phyloP scores from a whole-genome alignment of 2,113 vertebrate species.

The Megaceryle maxima region DNA sequence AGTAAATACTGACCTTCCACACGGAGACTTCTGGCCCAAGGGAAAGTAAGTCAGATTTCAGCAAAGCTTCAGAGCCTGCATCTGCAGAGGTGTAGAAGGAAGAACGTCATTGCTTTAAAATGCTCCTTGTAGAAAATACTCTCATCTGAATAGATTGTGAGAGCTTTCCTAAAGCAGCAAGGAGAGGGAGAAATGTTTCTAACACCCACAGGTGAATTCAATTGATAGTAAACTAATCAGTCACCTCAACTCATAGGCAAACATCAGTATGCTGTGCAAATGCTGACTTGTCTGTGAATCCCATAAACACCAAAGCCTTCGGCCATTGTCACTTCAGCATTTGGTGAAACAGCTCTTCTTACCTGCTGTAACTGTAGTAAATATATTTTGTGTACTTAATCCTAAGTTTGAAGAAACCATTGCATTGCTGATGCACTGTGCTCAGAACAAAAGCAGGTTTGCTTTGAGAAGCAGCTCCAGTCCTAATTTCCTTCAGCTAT shows the following conservation, averaged over 20 bases:
- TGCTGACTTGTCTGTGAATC: neutral
- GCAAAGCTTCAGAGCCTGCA: neutral
- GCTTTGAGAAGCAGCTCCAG: neutral
- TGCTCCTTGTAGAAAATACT: neutral
- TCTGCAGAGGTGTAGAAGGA: neutral
- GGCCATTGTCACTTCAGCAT: neutral
- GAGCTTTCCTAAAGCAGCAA: neutral
- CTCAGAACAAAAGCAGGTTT: neutral
- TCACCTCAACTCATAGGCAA: slow-evolving; percentile 16
- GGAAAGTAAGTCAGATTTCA: neutral
- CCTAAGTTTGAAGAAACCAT: neutral
- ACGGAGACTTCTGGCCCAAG: neutral
- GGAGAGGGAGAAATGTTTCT: slow-evolving; percentile 10
- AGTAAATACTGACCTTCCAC: neutral
- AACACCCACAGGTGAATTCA: slow-evolving; percentile 23
- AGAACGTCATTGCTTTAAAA: neutral
- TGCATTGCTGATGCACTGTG: neutral
- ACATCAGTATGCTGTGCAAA: neutral
- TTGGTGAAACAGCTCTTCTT: neutral
- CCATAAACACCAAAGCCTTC: neutral
- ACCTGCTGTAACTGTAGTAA: neutral
- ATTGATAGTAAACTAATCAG: slow-evolving; percentile 56
- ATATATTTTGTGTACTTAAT: neutral
- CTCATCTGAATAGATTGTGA: neutral
- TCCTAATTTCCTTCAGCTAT: neutral